phyloP scores from a whole-genome alignment of 2,797 vertebrate species.

The Syngnathus acus region DNA sequence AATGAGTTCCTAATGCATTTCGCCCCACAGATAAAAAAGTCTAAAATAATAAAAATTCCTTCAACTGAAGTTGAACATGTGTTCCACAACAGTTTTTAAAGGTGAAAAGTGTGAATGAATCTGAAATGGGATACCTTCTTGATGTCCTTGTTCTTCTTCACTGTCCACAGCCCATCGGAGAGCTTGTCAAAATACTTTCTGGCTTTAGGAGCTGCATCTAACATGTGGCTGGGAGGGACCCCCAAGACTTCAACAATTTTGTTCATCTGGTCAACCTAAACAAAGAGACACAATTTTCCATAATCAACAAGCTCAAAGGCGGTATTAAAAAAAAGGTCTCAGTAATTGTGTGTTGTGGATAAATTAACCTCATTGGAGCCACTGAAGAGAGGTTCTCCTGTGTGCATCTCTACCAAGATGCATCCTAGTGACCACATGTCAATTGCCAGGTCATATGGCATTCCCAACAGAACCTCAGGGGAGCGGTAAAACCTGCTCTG shows the following conservation, averaged over 20 bases:
- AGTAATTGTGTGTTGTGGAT: neutral
- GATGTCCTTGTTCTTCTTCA: slow-evolving; percentile 91
- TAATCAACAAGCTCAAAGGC: neutral
- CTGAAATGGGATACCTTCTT: slow-evolving; percentile 78
- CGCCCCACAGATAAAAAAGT: neutral
- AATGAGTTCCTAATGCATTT: neutral
- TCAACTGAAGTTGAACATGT: neutral
- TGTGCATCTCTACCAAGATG: slow-evolving; percentile 94
- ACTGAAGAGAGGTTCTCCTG: slow-evolving; percentile 88
- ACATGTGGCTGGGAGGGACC: slow-evolving; percentile 87
- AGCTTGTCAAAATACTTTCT: slow-evolving; percentile 92
- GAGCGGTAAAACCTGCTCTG: slow-evolving; percentile 93
- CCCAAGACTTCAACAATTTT: slow-evolving; percentile 92
- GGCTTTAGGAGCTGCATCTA: slow-evolving; percentile 90
- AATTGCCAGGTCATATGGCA: slow-evolving; percentile 89
- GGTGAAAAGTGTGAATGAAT: neutral
- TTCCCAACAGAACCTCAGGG: slow-evolving; percentile 86
- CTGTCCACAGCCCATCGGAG: slow-evolving; percentile 87
- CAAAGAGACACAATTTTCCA: slow-evolving; percentile 11
- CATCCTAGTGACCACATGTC: slow-evolving; percentile 95
- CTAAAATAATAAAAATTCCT: neutral
- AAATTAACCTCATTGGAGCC: slow-evolving; percentile 84
- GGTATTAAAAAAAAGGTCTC: neutral
- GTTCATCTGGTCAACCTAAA: slow-evolving; percentile 91
- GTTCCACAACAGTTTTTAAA: neutral